Conservation (phyloP, 2,888 invertebrate genomes). For the Plutella xylostella region DNA sequence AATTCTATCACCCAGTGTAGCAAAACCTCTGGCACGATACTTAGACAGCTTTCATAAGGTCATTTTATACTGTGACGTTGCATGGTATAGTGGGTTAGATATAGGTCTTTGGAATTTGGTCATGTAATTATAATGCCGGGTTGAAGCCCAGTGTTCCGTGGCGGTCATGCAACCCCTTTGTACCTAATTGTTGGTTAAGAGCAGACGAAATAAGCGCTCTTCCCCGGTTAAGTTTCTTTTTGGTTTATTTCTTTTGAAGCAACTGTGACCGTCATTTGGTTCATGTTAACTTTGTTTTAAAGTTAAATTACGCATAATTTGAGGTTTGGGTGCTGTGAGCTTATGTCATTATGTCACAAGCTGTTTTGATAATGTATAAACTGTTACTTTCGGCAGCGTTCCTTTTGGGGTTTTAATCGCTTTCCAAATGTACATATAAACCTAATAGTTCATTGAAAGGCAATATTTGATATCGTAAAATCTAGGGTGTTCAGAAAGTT, state of each 20-base stretch:
- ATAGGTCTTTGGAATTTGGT: too few relatives aligned
- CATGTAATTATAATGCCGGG: background rate
- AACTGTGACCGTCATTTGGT: slow-evolving; percentile 1
- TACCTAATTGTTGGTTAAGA: slow-evolving; percentile 2
- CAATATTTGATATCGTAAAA: background rate
- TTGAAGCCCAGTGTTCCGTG: background rate
- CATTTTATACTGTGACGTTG: too few relatives aligned
- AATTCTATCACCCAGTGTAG: too few relatives aligned
- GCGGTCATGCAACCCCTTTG: background rate
- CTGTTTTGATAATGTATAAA: background rate
- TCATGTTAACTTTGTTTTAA: background rate
- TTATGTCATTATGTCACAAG: background rate
- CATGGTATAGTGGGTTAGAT: too few relatives aligned
- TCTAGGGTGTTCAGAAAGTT: too few relatives aligned
- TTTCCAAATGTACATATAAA: background rate
- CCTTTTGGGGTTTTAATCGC: background rate
- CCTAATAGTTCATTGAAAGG: background rate
- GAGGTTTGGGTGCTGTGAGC: background rate
- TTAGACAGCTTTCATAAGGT: too few relatives aligned
- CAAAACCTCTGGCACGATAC: too few relatives aligned
- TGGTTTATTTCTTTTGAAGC: background rate
- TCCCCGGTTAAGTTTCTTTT: background rate
- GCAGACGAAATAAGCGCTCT: slow-evolving; percentile 4
- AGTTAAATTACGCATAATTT: too few relatives aligned
- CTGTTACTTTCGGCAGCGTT: background rate